Base-by-base conservation (phyloP, 1,140 invertebrate species). In the Drosophila tsacasi region DNA sequence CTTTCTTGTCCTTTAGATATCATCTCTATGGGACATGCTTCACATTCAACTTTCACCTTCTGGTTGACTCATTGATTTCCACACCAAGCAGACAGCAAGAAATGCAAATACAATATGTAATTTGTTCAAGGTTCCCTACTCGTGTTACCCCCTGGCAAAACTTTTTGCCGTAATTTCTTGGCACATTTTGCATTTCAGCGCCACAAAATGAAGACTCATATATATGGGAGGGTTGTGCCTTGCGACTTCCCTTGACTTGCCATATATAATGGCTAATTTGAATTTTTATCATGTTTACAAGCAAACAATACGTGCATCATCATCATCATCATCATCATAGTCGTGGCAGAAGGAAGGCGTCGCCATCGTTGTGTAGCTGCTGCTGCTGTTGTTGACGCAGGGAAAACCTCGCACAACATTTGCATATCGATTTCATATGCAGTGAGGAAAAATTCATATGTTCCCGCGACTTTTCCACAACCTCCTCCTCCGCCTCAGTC, bases 201-300 rank as follows among this genome's bases (percentile, higher is more conserved):
- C 62, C 76, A 71, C 63, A 69, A 44, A 67, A 80, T 64, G 69
- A 66, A 68, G 61, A 55, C 58, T 44, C 60, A 67, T 42, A 68
- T 58, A 32, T 60, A 10, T 15, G 47, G 50, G 10, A 30, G 47
- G 42, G 47, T 61, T 42, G 30, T 37, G 32, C 54, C 61, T 61
- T 37, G 30, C 42, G 37, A 54, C 42, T 59, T 35, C 32, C n/a
- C 50, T 57, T 71, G 57, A 60, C 57, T 76, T 76, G 65, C 69
- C 69, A 73, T 73, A 74, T 76, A 90, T 89, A 90, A 90, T 85
- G 81, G 85, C 85, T 90, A 90, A 90, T 90, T 90, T 90, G 82
- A 90, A 90, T 90, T 90, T 90, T 90, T 90, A 90, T 90, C 85
- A 90, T 90, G 85, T 90, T 90, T 90, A 91, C 85, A 91, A 90